These are phyloP conservation scores for Cyclophora albipunctata DNA, from an alignment of 2,888 invertebrate species.

Conservation along the genomic window DNA sequence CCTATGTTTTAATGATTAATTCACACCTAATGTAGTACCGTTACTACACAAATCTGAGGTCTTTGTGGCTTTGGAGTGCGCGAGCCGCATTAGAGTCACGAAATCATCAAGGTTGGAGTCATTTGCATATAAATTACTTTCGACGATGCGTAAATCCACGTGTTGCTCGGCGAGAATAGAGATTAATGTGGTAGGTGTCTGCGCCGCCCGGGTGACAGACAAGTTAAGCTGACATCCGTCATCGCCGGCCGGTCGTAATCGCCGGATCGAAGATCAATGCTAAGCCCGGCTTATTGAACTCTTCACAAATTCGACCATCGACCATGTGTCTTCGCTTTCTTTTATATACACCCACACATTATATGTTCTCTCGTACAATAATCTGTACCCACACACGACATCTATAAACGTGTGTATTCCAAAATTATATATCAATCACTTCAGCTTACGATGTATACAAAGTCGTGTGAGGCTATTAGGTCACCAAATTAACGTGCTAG, in stretches of 20 bases:
- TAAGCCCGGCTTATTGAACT: conserved; percentile 71
- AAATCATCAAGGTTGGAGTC: conserved; percentile 65
- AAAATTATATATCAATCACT: no score
- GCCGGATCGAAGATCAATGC: conserved; percentile 68
- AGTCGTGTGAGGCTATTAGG: no score
- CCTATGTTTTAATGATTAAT: conserved; percentile 29
- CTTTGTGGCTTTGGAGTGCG: conserved; percentile 43
- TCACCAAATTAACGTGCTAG: conserved; percentile 23
- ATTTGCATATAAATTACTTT: conserved; percentile 75
- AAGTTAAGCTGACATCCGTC: conserved; percentile 74
- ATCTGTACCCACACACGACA: conserved; percentile 26
- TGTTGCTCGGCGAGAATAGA: conserved; percentile 68
- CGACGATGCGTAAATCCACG: conserved; percentile 69
- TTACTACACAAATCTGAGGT: conserved; percentile 40
- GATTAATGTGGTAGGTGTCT: conserved; percentile 70
- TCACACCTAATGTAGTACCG: conserved; percentile 37
- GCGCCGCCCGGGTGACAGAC: conserved; percentile 62
- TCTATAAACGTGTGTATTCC: conserved; percentile 20
- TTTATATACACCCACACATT: conserved; percentile 34
- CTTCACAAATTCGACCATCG: conserved; percentile 50
- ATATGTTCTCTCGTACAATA: no score
- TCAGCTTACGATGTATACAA: no score
- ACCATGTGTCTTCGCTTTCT: conserved; percentile 32
- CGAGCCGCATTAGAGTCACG: conserved; percentile 61
- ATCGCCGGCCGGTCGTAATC: conserved; percentile 65